Conservation (phyloP, 2,888 invertebrate genomes). For the Theretra japonica region DNA sequence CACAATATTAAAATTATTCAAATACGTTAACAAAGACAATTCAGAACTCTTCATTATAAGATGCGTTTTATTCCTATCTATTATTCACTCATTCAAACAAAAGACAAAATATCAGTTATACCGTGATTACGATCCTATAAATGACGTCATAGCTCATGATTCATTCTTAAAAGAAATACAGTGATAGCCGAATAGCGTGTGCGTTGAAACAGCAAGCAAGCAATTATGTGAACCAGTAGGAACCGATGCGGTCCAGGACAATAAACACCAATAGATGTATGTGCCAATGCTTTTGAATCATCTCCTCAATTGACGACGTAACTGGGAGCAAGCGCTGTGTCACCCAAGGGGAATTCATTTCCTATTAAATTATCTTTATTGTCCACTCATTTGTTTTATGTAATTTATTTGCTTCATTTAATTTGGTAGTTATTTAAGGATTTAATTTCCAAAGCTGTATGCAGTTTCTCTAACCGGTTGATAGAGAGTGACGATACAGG, state of each 20-base stretch:
- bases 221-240: conserved; percentile 40
- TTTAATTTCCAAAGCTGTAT: too few species aligned
- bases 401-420: background rate
- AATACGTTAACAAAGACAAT: background rate
- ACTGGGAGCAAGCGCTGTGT: conserved; percentile 45
- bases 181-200: conserved; percentile 5
- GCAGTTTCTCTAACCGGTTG: too few species aligned
- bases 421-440: too few species aligned
- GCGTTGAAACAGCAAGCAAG: conserved; percentile 8
- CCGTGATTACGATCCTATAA: background rate
- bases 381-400: background rate
- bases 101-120: background rate
- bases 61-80: background rate
- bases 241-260: conserved; percentile 48
- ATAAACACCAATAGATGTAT: conserved; percentile 47
- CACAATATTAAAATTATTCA: too few species aligned
- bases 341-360: conserved; percentile 42
- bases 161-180: conserved; percentile 18
- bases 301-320: conserved; percentile 63
- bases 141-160: conserved; percentile 8
- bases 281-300: conserved; percentile 71
- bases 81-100: background rate
- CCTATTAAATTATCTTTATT: conserved; percentile 1
- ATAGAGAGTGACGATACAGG: too few species aligned
- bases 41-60: background rate